A percentile compares a stretch with the other conserved stretches of the same genome.
Evolutionary conservation across 2,797 vertebrate genomes (phyloP).

Genomic region (Loris lydekkerianus): DNA sequence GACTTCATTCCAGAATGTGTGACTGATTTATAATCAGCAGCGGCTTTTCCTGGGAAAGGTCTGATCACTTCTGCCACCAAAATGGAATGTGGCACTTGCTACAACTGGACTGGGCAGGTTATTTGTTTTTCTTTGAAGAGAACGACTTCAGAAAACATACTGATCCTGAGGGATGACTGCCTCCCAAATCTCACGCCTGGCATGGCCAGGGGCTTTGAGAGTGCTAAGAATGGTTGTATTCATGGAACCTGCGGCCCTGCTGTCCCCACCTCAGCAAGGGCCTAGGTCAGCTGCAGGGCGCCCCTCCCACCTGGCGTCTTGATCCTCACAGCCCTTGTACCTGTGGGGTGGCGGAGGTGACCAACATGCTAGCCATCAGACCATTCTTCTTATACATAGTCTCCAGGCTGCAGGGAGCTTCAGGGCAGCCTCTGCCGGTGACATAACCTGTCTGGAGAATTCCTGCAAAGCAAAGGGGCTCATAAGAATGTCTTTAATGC

Average conservation of each 20-base stretch:
- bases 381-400: conserved; percentile 99
- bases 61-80: conserved; percentile 76
- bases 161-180: conserved; percentile 66
- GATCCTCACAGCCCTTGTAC: conserved; percentile 85
- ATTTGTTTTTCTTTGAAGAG: conserved; percentile 77
- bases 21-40: conserved; percentile 69
- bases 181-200: conserved; percentile 72
- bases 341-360: conserved; percentile 96
- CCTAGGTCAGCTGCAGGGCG: conserved; percentile 48
- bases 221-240: conserved; percentile 66
- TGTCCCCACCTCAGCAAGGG: background rate
- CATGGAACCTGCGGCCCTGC: background rate
- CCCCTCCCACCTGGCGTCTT: background rate
- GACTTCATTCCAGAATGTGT: conserved; percentile 75
- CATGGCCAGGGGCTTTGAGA: background rate
- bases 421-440: conserved; percentile 90
- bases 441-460: conserved; percentile 89
- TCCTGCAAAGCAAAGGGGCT: conserved; percentile 87
- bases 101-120: conserved; percentile 46
- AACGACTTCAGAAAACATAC: conserved; percentile 61
- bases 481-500: conserved; percentile 40
- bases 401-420: conserved; percentile 87
- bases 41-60: conserved; percentile 75
- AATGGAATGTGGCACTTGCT: conserved; percentile 61
- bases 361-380: conserved; percentile 94